These are phyloP conservation scores for Psittacus erithacus DNA, from an alignment of 2,113 vertebrate species.

Conservation along the genomic window DNA sequence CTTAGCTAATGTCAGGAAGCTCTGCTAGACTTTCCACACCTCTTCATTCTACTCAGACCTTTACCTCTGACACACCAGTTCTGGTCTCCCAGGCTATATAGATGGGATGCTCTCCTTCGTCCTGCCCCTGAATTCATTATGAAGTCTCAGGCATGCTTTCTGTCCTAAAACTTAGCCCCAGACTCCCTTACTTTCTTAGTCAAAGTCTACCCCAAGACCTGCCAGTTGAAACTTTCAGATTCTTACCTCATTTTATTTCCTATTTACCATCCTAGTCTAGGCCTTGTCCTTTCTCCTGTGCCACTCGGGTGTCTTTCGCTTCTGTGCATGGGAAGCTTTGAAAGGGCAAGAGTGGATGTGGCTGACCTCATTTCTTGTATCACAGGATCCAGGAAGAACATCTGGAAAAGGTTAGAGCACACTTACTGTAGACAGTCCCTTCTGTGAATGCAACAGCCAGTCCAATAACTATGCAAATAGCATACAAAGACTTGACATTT, in stretches of 20 bases:
- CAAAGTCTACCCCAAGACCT: neutral
- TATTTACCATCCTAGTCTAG: neutral
- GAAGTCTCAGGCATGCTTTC: neutral
- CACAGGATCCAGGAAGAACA: neutral
- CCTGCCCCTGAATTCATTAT: neutral
- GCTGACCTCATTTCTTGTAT: neutral
- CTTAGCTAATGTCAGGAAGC: neutral
- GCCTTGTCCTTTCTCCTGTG: neutral
- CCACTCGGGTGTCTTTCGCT: neutral
- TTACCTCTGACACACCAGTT: accelerated
- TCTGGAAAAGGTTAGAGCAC: neutral
- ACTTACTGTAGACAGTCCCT: neutral
- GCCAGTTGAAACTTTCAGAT: neutral
- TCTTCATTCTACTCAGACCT: neutral
- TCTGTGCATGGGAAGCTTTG: neutral
- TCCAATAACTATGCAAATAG: neutral
- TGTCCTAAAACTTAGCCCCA: neutral
- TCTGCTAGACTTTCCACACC: neutral
- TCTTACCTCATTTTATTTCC: neutral
- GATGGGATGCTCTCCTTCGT: accelerated
- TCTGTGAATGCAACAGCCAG: neutral
- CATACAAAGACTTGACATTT: neutral
- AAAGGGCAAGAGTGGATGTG: neutral
- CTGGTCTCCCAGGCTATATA: neutral
- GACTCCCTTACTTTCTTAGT: neutral